Evolutionary conservation across 64 coral and sea anemone species (phyloP).

Genomic region (Montipora cactus): DNA sequence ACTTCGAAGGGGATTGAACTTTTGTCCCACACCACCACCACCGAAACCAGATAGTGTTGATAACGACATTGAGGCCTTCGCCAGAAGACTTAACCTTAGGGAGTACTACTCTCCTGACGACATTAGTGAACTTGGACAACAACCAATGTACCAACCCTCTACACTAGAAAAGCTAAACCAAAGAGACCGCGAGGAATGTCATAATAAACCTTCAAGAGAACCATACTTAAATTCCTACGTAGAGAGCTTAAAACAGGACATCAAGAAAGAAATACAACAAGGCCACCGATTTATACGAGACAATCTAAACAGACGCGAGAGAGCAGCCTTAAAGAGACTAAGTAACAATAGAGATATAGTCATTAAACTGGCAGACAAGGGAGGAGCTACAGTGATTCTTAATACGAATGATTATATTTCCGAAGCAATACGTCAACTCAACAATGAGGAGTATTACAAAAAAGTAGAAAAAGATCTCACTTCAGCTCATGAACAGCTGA

Average conservation of each 20-base stretch:
- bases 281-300: background rate
- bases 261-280: conserved; percentile 10
- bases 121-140: too few relatives aligned
- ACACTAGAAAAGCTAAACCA: too few relatives aligned
- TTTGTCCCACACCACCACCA: too few relatives aligned
- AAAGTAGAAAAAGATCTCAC: conserved; percentile 45
- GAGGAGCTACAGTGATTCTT: background rate
- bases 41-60: too few relatives aligned
- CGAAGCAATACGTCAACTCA: conserved; percentile 20
- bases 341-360: conserved; percentile 11
- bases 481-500: conserved; percentile 13
- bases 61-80: too few relatives aligned
- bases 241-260: conserved; percentile 36
- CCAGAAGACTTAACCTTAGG: too few relatives aligned
- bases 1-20: too few relatives aligned
- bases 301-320: conserved; percentile 32
- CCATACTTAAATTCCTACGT: conserved; percentile 14
- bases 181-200: too few relatives aligned
- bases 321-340: conserved; percentile 9
- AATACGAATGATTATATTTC: too few relatives aligned
- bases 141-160: too few relatives aligned
- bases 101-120: too few relatives aligned
- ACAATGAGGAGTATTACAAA: conserved; percentile 48
- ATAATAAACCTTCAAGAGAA: too few relatives aligned
- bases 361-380: background rate